Evolutionary conservation across 1,140 invertebrate species (phyloP), one percentile per base, ranked within the genome.

Genomic region (Drosophila ambigua): DNA sequence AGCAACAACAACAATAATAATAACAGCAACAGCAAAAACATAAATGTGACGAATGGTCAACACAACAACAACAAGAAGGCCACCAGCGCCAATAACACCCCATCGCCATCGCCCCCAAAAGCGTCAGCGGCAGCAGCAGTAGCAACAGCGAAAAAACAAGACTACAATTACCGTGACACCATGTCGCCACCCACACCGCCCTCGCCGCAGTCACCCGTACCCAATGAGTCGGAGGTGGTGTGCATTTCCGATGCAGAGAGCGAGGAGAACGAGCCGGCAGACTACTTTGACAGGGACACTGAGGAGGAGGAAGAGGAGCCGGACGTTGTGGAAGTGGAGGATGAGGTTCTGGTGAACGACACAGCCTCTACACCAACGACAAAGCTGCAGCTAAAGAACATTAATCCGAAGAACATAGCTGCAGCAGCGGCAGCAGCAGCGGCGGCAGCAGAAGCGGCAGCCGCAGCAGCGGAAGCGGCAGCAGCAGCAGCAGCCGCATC

Each of bases 211-310:
- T 46, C 35, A 39, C 35, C 35, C 35, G 63, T 24, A 28, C 58
- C 11, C 28, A 58, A 64, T 13, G 44, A 53, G 9, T 41, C 24
- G 0, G 75, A 77, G 9, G 52, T 77, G 0, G 74, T 77, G 13
- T 77, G 58, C 44, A 71, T 77, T 48, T 77, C 74, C 31, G 74
- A 77, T 35, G 73, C 54, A 0, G 74, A 77, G 15, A 71, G 59
- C 44, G 71, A 67, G 5, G 58, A 59, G 13, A 9, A n/a, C 7
- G 57, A 53, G 23, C 48, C 23, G 16, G 66, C 52, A 2, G 83
- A 87, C 28, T 79, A 83, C 31, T 88, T 66, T 31, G 83, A 88
- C 35, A 67, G 58, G 9, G 79, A 88, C n/a, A 88, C 68, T 15
- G 83, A 78, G 11, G 72, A 74, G 24, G 84, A 89, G 39, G 73